phyloP scores from a whole-genome alignment of 2,888 invertebrate genomes.

The Ecliptopera silaceata region DNA sequence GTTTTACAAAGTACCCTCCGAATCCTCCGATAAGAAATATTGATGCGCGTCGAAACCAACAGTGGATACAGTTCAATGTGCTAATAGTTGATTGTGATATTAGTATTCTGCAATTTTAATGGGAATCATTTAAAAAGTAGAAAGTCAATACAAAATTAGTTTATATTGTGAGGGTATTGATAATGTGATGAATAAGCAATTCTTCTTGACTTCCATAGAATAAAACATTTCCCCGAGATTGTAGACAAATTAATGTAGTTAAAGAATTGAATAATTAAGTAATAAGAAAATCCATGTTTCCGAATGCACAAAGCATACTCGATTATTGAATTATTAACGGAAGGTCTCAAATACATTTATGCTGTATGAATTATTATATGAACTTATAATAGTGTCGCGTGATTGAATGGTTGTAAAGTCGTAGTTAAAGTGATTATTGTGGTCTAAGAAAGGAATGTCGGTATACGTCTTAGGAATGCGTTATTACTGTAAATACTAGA shows the following conservation, averaged over 20 bases:
- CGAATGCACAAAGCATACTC: conserved; percentile 17
- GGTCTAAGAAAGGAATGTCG: conserved; percentile 44
- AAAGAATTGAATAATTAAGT: not conserved
- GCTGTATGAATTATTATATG: conserved; percentile 18
- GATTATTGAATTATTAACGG: conserved; percentile 14
- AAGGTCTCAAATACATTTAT: conserved; percentile 27
- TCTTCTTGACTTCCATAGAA: conserved; percentile 1
- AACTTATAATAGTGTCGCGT: conserved; percentile 25
- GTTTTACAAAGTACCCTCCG: conserved; percentile 21
- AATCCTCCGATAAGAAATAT: conserved; percentile 21
- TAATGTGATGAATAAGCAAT: conserved; percentile 11
- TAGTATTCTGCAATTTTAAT: conserved; percentile 16
- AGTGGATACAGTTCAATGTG: conserved; percentile 3
- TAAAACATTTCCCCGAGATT: conserved; percentile 5
- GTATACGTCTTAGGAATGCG: conserved; percentile 66
- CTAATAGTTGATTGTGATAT: conserved; percentile 20
- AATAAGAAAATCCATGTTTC: conserved; percentile 7
- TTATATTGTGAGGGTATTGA: conserved; percentile 16
- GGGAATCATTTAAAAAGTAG: not conserved
- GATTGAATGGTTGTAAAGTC: conserved; percentile 40
- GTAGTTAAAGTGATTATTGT: conserved; percentile 36
- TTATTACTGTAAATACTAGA: conserved; percentile 51
- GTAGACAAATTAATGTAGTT: conserved; percentile 7
- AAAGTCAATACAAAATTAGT: not conserved
- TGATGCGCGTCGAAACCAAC: not conserved